Evolutionary conservation across 2,113 vertebrate species (phyloP).

Genomic region (Corynorhinus townsendii): DNA sequence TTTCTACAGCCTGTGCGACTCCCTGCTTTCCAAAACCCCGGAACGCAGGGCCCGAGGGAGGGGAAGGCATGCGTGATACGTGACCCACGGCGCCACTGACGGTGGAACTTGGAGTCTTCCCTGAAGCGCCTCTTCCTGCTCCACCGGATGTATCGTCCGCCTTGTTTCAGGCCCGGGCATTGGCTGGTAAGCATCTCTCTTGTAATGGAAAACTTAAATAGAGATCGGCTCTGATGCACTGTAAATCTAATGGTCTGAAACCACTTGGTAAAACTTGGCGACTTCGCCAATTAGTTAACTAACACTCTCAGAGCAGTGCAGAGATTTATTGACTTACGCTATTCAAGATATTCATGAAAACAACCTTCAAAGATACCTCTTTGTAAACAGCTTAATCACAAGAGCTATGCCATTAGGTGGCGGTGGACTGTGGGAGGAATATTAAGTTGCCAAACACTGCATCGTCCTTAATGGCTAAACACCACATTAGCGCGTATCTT

Average conservation of each 20-base stretch:
- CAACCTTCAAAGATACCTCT: constrained; percentile 44
- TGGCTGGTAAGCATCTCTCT: constrained; percentile 50
- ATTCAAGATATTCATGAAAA: constrained; percentile 46
- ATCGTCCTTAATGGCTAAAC: constrained; percentile 27
- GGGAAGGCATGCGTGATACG: neutral
- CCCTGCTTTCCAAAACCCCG: neutral
- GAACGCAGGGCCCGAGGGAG: neutral
- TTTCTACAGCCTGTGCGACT: neutral
- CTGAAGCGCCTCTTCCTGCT: neutral
- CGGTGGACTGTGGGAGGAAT: neutral
- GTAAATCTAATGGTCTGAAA: constrained; percentile 6
- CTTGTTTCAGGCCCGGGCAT: neutral
- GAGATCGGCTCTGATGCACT: neutral
- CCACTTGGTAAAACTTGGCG: constrained; percentile 21
- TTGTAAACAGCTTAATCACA: constrained; percentile 64
- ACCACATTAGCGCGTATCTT: constrained; percentile 7
- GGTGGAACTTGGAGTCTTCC: neutral
- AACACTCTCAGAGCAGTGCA: neutral
- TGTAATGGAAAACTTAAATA: constrained; percentile 54
- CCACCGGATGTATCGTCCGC: neutral
- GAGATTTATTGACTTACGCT: constrained; percentile 58
- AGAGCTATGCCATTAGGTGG: neutral
- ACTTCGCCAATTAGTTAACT: constrained; percentile 64
- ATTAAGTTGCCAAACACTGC: constrained; percentile 32
- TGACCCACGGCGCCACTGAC: neutral